Percentiles rank a stretch among this genome's conserved stretches.
phyloP scores from a whole-genome alignment of 2,113 vertebrate species.

The Tinamus guttatus region DNA sequence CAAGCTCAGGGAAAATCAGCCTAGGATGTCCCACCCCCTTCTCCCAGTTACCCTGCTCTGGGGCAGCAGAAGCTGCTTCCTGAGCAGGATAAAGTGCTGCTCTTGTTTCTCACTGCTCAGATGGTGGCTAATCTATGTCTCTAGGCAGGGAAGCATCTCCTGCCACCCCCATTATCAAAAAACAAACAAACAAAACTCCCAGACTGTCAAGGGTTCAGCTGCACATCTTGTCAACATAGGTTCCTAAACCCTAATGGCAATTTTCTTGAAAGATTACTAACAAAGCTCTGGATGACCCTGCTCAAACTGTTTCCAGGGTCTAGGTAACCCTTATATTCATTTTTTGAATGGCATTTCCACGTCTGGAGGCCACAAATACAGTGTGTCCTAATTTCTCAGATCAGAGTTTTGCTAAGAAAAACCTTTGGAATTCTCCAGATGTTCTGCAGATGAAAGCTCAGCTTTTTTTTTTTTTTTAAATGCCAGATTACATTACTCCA shows the following conservation, averaged over 20 bases:
- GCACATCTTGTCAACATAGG: background rate
- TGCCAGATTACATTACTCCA: background rate
- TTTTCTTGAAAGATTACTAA: background rate
- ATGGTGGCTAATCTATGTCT: background rate
- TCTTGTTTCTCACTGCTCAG: fast-evolving
- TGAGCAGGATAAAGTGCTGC: background rate
- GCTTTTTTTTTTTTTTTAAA: background rate
- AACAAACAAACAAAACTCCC: background rate
- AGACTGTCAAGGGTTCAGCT: background rate
- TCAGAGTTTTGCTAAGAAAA: conserved; percentile 6
- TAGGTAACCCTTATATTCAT: background rate
- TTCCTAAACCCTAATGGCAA: background rate
- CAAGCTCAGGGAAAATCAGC: background rate
- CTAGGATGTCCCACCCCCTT: background rate
- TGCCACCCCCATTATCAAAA: background rate
- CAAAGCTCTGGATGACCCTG: background rate
- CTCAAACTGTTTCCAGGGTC: background rate
- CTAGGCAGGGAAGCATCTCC: background rate
- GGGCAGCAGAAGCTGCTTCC: background rate
- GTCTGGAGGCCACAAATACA: background rate
- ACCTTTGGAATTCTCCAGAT: conserved; percentile 10
- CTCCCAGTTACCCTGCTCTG: background rate
- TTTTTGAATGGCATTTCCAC: background rate
- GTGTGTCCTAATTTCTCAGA: conserved; percentile 3
- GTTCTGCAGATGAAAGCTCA: conserved; percentile 10